A percentile compares a stretch with the other conserved stretches of the same genome.
These are phyloP conservation scores for Hemitrygon akajei DNA, from an alignment of 2,797 vertebrate genomes.

Conservation along the genomic window DNA sequence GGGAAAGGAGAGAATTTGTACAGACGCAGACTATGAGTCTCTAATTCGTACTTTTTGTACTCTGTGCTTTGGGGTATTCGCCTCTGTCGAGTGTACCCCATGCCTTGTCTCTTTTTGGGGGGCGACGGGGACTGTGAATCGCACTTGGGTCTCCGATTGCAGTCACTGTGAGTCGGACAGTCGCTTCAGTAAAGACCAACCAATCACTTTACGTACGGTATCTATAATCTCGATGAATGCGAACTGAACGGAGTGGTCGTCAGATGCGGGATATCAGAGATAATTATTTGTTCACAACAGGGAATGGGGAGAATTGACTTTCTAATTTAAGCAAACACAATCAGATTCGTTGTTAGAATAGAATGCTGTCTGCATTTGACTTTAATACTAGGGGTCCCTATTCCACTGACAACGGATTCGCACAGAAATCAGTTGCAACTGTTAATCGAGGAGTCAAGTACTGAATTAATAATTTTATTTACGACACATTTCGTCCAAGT, in stretches of 20 bases:
- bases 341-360: no score
- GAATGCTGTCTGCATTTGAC: no score
- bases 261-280: not conserved
- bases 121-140: not conserved
- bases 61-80: fast-evolving
- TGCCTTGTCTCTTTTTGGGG: not conserved
- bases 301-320: no score
- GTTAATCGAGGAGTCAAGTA: not conserved
- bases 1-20: not conserved
- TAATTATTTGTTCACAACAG: no score
- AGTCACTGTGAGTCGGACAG: not conserved
- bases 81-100: not conserved
- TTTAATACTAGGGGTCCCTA: no score
- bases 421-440: not conserved
- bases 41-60: no score
- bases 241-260: not conserved
- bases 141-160: not conserved
- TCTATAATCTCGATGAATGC: no score
- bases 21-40: not conserved
- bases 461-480: not conserved
- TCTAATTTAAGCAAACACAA: no score
- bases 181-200: no score
- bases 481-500: not conserved
- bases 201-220: not conserved
- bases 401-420: no score